Evolutionary conservation across 2,888 invertebrate species (phyloP), one percentile per base, ranked within the genome.

Genomic region (Spisula subtruncata): DNA sequence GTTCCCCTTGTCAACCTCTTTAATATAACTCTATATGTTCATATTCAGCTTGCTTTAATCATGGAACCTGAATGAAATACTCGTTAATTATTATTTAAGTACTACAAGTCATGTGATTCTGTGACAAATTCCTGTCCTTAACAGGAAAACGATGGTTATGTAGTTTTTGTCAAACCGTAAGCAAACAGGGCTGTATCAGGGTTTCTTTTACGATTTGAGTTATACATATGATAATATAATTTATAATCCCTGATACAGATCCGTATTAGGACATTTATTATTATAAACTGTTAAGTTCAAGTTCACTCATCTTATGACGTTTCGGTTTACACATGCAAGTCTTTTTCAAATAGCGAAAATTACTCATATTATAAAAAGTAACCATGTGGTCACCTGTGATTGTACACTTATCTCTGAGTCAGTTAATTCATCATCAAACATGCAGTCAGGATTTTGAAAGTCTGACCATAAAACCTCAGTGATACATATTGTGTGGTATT

Each of bases 41-140:
- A 66, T 25, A 60, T n/a, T 41, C 60, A 66, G 60, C 60, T 66
- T n/a, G 60, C 60, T 66, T n/a, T 25, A 66, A 6, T 66, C 25
- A 25, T 66, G 60, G 25, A n/a, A 66, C 60, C 60, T 66, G 60
- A 66, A 25, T 10, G n/a, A 66, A 66, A 66, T 66, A 66, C 60
- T 66, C 60, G 18, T 66, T 66, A 66, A 66, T 66, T 66, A n/a
- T n/a, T 66, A 25, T 66, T 66, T 60, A 60, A 60, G 14, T 66
- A 25, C 60, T 25, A 66, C 60, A n/a, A n/a, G n/a, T n/a, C n/a
- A 66, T 66, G 60, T 66, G 60, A 25, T 12, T 66, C 60, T 25
- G 12, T 66, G n/a, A 25, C 25, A 66, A 51, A n/a, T n/a, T n/a
- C n/a, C 25, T 10, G 60, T 66, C 60, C 20, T n/a, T 66, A 60